Percentiles rank a stretch among this genome's conserved stretches.
phyloP scores from a whole-genome alignment of 2,888 invertebrate species.

The Amiota mariae region DNA sequence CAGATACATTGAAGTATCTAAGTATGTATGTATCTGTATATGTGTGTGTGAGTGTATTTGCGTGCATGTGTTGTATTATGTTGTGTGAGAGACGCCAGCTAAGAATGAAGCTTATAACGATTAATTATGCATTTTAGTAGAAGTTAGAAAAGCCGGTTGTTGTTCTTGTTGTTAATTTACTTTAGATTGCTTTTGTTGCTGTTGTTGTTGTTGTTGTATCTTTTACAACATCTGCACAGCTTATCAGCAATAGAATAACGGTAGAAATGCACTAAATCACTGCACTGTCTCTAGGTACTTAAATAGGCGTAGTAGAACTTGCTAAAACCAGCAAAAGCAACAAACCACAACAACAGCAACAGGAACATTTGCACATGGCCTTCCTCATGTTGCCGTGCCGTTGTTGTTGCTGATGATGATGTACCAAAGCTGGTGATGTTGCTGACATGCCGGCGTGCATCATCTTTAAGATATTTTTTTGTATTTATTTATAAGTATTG shows the following conservation, averaged over 20 bases:
- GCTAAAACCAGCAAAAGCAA: neutral
- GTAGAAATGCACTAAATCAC: constrained; percentile 66
- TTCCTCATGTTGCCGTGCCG: constrained; percentile 4
- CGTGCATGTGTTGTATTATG: neutral
- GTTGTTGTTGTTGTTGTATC: constrained; percentile 32
- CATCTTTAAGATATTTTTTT: neutral
- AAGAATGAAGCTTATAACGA: constrained; percentile 34
- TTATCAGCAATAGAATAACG: constrained; percentile 54
- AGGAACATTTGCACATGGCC: neutral
- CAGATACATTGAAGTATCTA: constrained; percentile 14
- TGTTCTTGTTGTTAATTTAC: constrained; percentile 38
- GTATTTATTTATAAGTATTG: too few relatives aligned
- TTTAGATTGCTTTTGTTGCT: constrained; percentile 41
- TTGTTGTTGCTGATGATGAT: neutral
- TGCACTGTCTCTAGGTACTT: constrained; percentile 55
- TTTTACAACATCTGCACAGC: constrained; percentile 28
- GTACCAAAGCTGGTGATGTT: constrained; percentile 40
- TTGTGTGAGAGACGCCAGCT: neutral
- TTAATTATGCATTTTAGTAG: constrained; percentile 65
- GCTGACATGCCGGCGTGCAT: constrained; percentile 33
- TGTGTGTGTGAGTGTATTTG: neutral
- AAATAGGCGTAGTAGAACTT: constrained; percentile 55
- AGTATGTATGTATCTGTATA: neutral
- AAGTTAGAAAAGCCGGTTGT: constrained; percentile 37
- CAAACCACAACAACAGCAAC: neutral